Evolutionary conservation across 2,113 vertebrate species (phyloP).

Genomic region (Tachuris rubrigastra): DNA sequence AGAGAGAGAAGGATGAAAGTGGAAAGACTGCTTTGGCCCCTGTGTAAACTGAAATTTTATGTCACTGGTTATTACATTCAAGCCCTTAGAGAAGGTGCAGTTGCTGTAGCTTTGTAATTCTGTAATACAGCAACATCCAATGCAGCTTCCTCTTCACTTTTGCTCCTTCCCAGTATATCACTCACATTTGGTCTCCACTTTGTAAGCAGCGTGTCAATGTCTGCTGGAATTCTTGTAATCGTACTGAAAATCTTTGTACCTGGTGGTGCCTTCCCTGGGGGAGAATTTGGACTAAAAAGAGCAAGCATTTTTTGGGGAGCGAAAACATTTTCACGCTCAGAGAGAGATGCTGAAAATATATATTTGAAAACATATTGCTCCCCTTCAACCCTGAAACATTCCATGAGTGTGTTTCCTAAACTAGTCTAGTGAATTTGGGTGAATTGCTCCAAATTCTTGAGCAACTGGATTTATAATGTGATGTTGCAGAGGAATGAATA

Average conservation of each 20-base stretch:
- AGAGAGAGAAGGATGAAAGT: neutral
- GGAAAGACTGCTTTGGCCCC: neutral
- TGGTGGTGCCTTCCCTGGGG: neutral
- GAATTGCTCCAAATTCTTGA: neutral
- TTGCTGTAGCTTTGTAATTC: neutral
- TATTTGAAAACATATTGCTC: neutral
- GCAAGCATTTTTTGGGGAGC: neutral
- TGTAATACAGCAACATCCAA: neutral
- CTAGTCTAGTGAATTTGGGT: neutral
- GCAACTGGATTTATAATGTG: neutral
- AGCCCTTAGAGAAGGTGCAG: neutral
- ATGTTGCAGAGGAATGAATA: neutral
- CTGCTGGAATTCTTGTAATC: neutral
- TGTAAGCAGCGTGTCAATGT: neutral
- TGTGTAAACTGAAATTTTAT: neutral
- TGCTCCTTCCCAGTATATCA: neutral
- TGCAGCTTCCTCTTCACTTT: neutral
- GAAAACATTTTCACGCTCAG: neutral
- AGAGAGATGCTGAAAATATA: neutral
- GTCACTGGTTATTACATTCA: neutral
- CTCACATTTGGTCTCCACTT: fast-evolving
- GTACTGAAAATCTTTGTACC: neutral
- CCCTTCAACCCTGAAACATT: neutral
- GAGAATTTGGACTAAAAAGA: neutral
- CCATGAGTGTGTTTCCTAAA: neutral